phyloP scores from a whole-genome alignment of 1,140 invertebrate genomes.

The Pygmarrhopalites habei region DNA sequence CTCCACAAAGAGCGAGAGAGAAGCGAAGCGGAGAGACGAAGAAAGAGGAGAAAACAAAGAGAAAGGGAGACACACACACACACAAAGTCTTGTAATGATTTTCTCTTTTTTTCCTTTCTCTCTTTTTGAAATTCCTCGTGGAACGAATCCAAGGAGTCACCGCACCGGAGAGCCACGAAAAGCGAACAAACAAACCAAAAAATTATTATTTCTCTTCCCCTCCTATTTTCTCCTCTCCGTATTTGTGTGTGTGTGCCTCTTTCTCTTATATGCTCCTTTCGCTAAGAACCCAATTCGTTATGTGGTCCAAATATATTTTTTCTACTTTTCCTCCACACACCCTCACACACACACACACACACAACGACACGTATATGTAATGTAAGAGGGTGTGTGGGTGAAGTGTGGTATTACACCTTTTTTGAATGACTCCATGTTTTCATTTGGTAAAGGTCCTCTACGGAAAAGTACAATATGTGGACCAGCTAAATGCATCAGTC shows the following conservation, averaged over 20 bases:
- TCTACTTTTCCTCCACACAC: not conserved
- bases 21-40: not conserved
- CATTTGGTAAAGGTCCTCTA: constrained; percentile 21
- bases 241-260: too few species aligned
- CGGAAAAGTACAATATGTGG: constrained; percentile 23
- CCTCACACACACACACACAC: not conserved
- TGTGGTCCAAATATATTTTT: not conserved
- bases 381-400: not conserved
- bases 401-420: not conserved
- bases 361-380: not conserved
- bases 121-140: too few species aligned
- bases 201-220: too few species aligned
- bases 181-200: too few species aligned
- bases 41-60: not conserved
- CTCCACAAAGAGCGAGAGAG: not conserved
- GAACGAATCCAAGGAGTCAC: too few species aligned
- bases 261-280: too few species aligned
- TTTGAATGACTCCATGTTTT: not conserved
- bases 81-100: not conserved
- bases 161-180: too few species aligned
- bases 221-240: too few species aligned
- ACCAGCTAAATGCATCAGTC: constrained; percentile 11
- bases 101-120: too few species aligned
- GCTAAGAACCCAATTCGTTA: not conserved
- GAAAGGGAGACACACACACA: not conserved